phyloP scores from a whole-genome alignment of 1,140 invertebrate species.

The Diorhabda sublineata region DNA sequence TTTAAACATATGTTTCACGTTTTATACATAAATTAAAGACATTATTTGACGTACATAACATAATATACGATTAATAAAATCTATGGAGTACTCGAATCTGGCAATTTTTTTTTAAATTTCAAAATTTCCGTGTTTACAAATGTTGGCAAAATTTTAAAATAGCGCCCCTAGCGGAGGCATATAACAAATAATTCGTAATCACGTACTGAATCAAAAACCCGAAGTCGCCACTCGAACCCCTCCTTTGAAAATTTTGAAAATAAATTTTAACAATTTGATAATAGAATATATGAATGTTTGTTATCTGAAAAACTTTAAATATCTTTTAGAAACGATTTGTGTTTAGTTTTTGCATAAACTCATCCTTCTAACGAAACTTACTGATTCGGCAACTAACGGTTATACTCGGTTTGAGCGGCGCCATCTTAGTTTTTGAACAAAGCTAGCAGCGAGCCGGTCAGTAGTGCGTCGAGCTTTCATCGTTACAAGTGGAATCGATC shows the following conservation, averaged over 20 bases:
- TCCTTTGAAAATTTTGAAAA: slow-evolving; percentile 41
- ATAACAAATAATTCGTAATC: slow-evolving; percentile 36
- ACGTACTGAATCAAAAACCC: slow-evolving; percentile 31
- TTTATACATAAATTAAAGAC: neutral
- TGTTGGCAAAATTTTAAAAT: slow-evolving; percentile 33
- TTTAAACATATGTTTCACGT: neutral
- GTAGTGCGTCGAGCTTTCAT: slow-evolving; percentile 57
- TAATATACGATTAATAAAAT: neutral
- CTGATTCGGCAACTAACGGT: slow-evolving; percentile 54
- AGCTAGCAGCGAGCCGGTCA: slow-evolving; percentile 57
- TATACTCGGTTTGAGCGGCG: slow-evolving; percentile 63
- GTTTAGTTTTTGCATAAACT: slow-evolving; percentile 25
- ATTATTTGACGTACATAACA: neutral
- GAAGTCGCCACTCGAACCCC: slow-evolving; percentile 56
- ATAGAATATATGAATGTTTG: neutral
- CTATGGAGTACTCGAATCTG: neutral
- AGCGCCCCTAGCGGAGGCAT: slow-evolving; percentile 38
- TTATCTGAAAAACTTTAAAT: slow-evolving; percentile 4
- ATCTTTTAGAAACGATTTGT: slow-evolving; percentile 5
- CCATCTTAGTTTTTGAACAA: slow-evolving; percentile 81
- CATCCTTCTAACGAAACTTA: slow-evolving; percentile 28
- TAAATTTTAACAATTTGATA: slow-evolving; percentile 24
- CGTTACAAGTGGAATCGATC: slow-evolving; percentile 47
- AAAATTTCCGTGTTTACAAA: neutral
- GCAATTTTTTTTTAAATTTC: neutral